phyloP scores from a whole-genome alignment of 2,113 vertebrate species.

The Nannobrachium achirus region DNA sequence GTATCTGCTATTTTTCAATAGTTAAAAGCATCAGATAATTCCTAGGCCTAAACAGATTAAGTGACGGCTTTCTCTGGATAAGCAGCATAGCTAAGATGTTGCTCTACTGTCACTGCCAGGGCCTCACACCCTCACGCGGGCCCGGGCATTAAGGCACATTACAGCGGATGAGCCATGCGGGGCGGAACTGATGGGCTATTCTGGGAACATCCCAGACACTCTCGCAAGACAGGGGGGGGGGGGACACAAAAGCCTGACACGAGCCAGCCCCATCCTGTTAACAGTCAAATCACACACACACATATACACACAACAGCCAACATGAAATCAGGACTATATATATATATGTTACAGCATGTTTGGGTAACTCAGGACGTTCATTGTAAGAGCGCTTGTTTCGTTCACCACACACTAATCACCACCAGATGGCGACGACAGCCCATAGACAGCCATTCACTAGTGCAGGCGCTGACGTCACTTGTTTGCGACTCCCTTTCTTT shows the following conservation, averaged over 20 bases:
- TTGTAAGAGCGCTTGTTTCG: too few species aligned
- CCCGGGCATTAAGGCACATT: constrained; percentile 79
- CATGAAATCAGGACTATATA: constrained; percentile 71
- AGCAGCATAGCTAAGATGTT: constrained; percentile 76
- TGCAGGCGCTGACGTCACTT: too few species aligned
- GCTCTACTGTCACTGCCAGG: constrained; percentile 72
- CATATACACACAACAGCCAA: constrained; percentile 38
- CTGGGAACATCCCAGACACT: constrained; percentile 76
- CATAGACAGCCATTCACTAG: too few species aligned
- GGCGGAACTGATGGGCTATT: constrained; percentile 82
- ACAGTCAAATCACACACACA: constrained; percentile 75
- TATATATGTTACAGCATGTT: too few species aligned
- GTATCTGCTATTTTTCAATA: too few species aligned
- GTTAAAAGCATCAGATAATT: too few species aligned
- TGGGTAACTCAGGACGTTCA: too few species aligned
- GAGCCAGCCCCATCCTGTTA: constrained; percentile 75
- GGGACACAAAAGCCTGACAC: constrained; percentile 77
- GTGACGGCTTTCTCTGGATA: constrained; percentile 80
- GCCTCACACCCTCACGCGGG: constrained; percentile 72
- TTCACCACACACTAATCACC: too few species aligned
- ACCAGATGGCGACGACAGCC: too few species aligned
- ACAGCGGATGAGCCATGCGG: constrained; percentile 75
- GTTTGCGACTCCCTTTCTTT: too few species aligned
- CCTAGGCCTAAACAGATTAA: too few species aligned
- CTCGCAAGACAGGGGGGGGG: constrained; percentile 72